A percentile compares a stretch with the other conserved stretches of the same genome.
Conservation (phyloP, 2,888 invertebrate genomes). For the Melipona beecheii region DNA sequence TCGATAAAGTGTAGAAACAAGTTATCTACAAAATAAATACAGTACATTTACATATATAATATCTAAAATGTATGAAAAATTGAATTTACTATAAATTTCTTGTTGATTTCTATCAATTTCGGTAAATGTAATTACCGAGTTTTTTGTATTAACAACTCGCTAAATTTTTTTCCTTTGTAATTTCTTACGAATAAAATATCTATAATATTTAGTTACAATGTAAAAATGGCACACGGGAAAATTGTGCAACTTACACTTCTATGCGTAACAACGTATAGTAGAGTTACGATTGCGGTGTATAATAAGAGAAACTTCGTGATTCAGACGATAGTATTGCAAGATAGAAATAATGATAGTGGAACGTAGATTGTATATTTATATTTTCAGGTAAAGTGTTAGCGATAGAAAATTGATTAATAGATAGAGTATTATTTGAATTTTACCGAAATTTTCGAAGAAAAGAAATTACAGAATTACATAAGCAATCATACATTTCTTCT, state of each 20-base stretch:
- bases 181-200: too few species aligned
- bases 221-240: neutral
- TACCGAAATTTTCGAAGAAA: neutral
- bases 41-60: too few species aligned
- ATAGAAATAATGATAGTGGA: constrained; percentile 4
- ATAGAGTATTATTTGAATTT: too few species aligned
- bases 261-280: constrained; percentile 17
- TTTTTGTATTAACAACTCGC: too few species aligned
- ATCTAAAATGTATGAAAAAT: too few species aligned
- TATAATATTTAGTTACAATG: neutral
- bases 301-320: constrained; percentile 43
- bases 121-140: too few species aligned
- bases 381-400: neutral
- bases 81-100: too few species aligned
- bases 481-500: neutral
- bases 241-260: neutral
- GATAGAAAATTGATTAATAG: neutral
- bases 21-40: too few species aligned
- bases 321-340: constrained; percentile 10
- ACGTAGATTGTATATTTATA: neutral
- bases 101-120: too few species aligned
- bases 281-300: constrained; percentile 13
- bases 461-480: too few species aligned
- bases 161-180: too few species aligned
- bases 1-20: neutral